These are phyloP conservation scores for Oophaga sylvatica DNA, from an alignment of 2,797 vertebrate species.

Conservation along the genomic window DNA sequence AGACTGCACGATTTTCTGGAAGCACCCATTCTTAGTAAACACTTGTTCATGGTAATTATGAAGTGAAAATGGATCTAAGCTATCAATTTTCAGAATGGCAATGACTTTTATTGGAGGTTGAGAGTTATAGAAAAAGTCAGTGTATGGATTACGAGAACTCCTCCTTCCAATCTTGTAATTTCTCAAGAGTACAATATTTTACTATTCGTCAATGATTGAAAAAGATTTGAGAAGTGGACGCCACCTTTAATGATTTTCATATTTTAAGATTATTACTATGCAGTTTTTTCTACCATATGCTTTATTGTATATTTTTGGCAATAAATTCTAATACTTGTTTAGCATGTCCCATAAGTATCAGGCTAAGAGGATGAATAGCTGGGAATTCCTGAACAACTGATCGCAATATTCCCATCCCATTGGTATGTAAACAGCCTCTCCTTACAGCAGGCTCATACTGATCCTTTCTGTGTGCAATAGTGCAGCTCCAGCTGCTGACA, in stretches of 20 bases:
- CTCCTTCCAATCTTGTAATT: not conserved
- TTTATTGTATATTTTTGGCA: not conserved
- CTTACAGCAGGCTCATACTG: not conserved
- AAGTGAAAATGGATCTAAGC: too few relatives aligned
- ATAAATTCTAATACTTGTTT: not conserved
- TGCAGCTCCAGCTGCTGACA: not conserved
- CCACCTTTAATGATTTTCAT: not conserved
- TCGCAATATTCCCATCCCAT: not conserved
- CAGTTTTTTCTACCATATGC: not conserved
- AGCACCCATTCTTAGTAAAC: too few relatives aligned
- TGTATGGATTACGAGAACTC: not conserved
- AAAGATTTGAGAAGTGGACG: not conserved
- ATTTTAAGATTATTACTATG: too few relatives aligned
- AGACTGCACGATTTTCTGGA: too few relatives aligned
- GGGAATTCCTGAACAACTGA: not conserved
- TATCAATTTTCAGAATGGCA: not conserved
- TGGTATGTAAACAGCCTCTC: constrained; percentile 6
- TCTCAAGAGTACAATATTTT: not conserved
- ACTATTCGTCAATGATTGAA: not conserved
- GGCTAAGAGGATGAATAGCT: not conserved
- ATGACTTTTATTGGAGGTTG: not conserved
- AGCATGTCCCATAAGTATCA: not conserved
- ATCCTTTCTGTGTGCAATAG: not conserved
- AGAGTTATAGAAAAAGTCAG: too few relatives aligned
- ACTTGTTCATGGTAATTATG: too few relatives aligned